Percentiles rank a stretch among this genome's conserved stretches.
Evolutionary conservation across 37 sponge, comb jelly and placozoan genomes (phyloP).

Genomic region (Corticium candelabrum): DNA sequence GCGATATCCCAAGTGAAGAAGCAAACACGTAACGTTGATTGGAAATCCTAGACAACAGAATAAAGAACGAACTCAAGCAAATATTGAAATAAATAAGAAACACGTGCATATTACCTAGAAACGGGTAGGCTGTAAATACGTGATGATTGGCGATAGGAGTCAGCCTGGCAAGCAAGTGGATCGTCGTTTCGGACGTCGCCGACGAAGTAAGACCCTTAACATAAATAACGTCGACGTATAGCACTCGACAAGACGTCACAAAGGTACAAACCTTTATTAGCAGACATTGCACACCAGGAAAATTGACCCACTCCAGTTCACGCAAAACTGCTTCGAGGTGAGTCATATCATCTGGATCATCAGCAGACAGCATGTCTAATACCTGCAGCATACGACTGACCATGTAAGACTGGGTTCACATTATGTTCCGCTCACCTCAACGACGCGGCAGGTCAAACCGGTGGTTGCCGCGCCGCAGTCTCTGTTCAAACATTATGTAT

Average conservation of each 20-base stretch:
- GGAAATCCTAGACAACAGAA: neutral
- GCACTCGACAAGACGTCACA: neutral
- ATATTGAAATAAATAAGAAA: too few relatives aligned
- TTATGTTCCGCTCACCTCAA: too few relatives aligned
- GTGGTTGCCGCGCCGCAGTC: too few relatives aligned
- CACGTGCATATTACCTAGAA: too few relatives aligned
- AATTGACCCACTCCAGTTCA: conserved; percentile 63
- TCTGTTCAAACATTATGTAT: too few relatives aligned
- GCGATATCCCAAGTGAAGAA: neutral
- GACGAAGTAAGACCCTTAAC: conserved; percentile 21
- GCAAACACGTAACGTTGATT: neutral
- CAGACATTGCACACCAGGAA: conserved; percentile 64
- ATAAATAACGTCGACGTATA: neutral
- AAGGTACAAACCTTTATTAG: conserved; percentile 49
- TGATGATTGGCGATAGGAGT: conserved; percentile 24
- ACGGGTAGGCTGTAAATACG: conserved; percentile 19
- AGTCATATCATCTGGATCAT: conserved; percentile 41
- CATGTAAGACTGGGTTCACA: too few relatives aligned
- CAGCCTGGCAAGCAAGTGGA: conserved; percentile 24
- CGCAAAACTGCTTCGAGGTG: conserved; percentile 26
- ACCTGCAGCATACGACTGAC: too few relatives aligned
- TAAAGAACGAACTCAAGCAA: neutral
- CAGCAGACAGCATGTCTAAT: conserved; percentile 26
- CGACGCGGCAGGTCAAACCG: too few relatives aligned
- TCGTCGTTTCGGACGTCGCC: neutral